Percentiles rank a stretch among this genome's conserved stretches.
These are phyloP conservation scores for Morelia viridis DNA, from an alignment of 2,797 vertebrate species.

Conservation along the genomic window DNA sequence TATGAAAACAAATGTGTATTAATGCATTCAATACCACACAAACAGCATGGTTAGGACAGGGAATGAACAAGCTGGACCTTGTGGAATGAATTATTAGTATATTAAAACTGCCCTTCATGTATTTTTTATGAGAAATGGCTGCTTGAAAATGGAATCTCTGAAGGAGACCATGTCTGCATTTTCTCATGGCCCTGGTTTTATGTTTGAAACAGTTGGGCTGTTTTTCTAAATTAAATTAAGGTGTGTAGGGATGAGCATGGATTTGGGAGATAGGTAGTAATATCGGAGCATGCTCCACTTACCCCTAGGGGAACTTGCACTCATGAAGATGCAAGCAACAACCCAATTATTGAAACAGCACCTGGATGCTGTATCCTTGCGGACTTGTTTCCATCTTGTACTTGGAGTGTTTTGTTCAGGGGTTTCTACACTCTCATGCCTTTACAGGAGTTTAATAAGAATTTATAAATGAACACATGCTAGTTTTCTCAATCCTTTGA, in stretches of 20 bases:
- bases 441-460: slow-evolving; percentile 56
- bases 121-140: slow-evolving; percentile 33
- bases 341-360: slow-evolving; percentile 68
- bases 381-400: slow-evolving; percentile 45
- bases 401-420: slow-evolving; percentile 54
- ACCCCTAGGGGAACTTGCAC: slow-evolving; percentile 59
- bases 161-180: slow-evolving; percentile 53
- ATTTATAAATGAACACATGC: slow-evolving; percentile 51
- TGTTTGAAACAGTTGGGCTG: slow-evolving; percentile 56
- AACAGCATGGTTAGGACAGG: slow-evolving; percentile 20
- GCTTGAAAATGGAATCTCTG: slow-evolving; percentile 45
- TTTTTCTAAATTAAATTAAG: slow-evolving; percentile 67
- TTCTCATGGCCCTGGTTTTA: slow-evolving; percentile 54
- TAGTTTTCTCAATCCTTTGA: slow-evolving; percentile 55
- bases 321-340: slow-evolving; percentile 63
- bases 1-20: slow-evolving; percentile 1
- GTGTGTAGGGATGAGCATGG: slow-evolving; percentile 63
- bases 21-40: neutral
- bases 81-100: slow-evolving; percentile 32
- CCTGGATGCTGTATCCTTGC: slow-evolving; percentile 60
- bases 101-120: slow-evolving; percentile 39
- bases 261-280: slow-evolving; percentile 54
- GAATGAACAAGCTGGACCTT: slow-evolving; percentile 44
- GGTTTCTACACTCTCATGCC: slow-evolving; percentile 23
- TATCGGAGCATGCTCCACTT: slow-evolving; percentile 61